Evolutionary conservation across 2,113 vertebrate species (phyloP).

Genomic region (Scolopax mira): DNA sequence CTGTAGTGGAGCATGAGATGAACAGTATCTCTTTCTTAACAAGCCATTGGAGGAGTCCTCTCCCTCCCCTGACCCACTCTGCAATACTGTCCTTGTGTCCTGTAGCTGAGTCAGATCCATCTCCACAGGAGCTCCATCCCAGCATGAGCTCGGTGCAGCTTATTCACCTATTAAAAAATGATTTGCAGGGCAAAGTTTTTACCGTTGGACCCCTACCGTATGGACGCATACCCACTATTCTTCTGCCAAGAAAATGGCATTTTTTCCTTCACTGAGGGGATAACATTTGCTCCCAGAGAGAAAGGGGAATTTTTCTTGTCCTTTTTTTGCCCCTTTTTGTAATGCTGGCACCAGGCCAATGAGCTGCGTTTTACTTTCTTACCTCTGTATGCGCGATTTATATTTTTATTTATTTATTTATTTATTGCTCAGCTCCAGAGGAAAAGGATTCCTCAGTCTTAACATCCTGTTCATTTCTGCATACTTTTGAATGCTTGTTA

Average conservation of each 20-base stretch:
- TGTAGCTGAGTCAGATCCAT: background rate
- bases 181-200: background rate
- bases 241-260: background rate
- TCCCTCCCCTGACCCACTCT: background rate
- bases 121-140: background rate
- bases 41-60: background rate
- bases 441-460: conserved; percentile 38
- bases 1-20: background rate
- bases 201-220: fast-evolving
- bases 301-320: background rate
- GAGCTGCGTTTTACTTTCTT: background rate
- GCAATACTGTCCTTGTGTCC: background rate
- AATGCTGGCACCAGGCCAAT: background rate
- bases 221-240: background rate
- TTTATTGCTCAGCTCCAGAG: background rate
- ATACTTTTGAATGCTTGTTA: conserved; percentile 28
- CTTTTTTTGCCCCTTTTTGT: background rate
- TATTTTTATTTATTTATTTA: background rate
- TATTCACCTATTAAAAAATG: background rate
- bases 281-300: background rate
- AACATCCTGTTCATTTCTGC: conserved; percentile 49
- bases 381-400: background rate
- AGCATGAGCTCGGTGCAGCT: background rate
- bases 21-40: background rate
- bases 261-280: background rate